Evolutionary conservation across 2,113 vertebrate species (phyloP).

Genomic region (Tupaia chinensis): DNA sequence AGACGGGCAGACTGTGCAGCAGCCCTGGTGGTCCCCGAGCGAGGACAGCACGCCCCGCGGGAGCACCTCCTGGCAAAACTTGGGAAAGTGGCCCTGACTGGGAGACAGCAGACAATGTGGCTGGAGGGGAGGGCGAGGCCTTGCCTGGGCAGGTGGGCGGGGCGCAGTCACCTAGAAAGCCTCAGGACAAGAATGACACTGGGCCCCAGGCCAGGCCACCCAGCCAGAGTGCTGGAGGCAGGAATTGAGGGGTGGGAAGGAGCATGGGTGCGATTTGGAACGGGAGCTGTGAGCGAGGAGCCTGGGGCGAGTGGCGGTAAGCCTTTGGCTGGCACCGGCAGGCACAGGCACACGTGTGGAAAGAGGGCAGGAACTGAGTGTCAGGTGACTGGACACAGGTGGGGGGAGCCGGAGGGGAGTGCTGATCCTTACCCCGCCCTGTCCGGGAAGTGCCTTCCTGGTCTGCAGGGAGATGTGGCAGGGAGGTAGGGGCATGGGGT

Average conservation of each 20-base stretch:
- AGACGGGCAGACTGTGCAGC: background rate
- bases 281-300: accelerated
- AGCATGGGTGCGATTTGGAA: too few relatives aligned
- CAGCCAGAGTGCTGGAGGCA: background rate
- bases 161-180: background rate
- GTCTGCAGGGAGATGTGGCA: too few relatives aligned
- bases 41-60: background rate
- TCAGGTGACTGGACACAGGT: background rate
- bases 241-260: background rate
- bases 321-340: background rate
- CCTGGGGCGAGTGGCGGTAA: background rate
- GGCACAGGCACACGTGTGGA: too few relatives aligned
- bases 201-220: background rate
- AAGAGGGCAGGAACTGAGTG: background rate
- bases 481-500: background rate
- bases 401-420: background rate
- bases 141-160: background rate
- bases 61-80: background rate
- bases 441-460: too few relatives aligned
- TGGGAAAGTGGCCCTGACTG: background rate
- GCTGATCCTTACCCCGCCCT: too few relatives aligned
- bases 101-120: background rate
- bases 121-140: background rate
- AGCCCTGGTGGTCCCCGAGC: accelerated
- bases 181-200: background rate